These are phyloP conservation scores for Drosophila atroscutellata DNA, from an alignment of 2,888 invertebrate species.

Conservation along the genomic window DNA sequence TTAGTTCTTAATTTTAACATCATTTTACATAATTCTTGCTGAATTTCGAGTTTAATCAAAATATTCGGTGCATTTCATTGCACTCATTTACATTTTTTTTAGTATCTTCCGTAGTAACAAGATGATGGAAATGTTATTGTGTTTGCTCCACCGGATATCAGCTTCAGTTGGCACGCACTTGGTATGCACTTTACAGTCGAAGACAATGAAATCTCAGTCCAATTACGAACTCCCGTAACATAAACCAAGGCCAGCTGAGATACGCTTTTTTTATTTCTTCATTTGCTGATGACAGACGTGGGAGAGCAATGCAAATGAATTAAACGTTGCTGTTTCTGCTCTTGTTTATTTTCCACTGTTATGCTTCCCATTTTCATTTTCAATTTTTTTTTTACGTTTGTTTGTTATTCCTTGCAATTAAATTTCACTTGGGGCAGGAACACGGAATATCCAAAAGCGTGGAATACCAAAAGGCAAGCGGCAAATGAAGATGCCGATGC, in stretches of 20 bases:
- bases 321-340: slow-evolving; percentile 35
- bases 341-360: slow-evolving; percentile 26
- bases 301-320: slow-evolving; percentile 53
- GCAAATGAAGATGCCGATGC: slow-evolving; percentile 25
- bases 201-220: slow-evolving; percentile 50
- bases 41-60: background rate
- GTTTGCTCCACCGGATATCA: slow-evolving; percentile 3
- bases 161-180: slow-evolving; percentile 30
- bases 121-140: background rate
- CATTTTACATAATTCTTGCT: background rate
- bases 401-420: slow-evolving; percentile 70
- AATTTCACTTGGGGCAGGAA: slow-evolving; percentile 63
- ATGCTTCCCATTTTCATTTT: slow-evolving; percentile 4
- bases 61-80: background rate
- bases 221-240: slow-evolving; percentile 45
- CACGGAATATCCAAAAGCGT: slow-evolving; percentile 41
- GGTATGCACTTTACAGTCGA: slow-evolving; percentile 16
- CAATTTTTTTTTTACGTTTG: slow-evolving; percentile 20
- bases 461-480: slow-evolving; percentile 26
- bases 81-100: background rate
- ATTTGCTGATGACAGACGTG: slow-evolving; percentile 49
- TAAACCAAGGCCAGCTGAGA: slow-evolving; percentile 45
- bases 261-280: slow-evolving; percentile 47
- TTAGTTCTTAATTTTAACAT: background rate
- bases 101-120: background rate